phyloP scores from a whole-genome alignment of 2,797 vertebrate genomes.

The Tarsius wallacei region DNA sequence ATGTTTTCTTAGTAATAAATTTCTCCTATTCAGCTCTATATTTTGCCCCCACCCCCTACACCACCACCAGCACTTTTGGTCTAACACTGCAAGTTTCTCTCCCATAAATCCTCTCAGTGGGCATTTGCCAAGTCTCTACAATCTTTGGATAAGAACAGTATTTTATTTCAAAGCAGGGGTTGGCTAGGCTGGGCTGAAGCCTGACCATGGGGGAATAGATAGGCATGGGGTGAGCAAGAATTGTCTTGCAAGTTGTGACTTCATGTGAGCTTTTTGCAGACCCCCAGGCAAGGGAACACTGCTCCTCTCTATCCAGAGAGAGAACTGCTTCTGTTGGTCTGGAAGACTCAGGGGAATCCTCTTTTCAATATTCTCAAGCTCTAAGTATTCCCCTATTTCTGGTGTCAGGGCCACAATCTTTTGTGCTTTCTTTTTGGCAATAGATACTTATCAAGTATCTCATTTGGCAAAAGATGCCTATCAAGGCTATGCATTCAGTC shows the following conservation, averaged over 20 bases:
- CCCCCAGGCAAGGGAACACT: background rate
- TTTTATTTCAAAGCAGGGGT: background rate
- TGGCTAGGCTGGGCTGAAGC: background rate
- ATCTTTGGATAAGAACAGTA: background rate
- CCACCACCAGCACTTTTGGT: background rate
- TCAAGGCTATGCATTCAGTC: background rate
- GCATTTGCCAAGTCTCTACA: background rate
- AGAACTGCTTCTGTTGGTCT: background rate
- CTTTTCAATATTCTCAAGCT: background rate
- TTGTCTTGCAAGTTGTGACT: background rate
- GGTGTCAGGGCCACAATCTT: background rate
- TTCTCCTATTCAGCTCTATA: background rate
- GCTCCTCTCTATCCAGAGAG: background rate
- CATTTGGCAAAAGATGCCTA: background rate
- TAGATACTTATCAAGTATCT: background rate
- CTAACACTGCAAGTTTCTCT: background rate
- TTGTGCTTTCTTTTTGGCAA: background rate
- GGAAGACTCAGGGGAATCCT: background rate
- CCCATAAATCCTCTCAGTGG: background rate
- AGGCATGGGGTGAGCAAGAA: background rate
- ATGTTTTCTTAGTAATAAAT: background rate
- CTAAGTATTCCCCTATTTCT: background rate
- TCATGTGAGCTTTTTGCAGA: background rate
- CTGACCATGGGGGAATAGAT: background rate
- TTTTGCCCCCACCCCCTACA: background rate